Evolutionary conservation across 2,797 vertebrate species (phyloP), one percentile per base, ranked within the genome.

Genomic region (Carapus acus): DNA sequence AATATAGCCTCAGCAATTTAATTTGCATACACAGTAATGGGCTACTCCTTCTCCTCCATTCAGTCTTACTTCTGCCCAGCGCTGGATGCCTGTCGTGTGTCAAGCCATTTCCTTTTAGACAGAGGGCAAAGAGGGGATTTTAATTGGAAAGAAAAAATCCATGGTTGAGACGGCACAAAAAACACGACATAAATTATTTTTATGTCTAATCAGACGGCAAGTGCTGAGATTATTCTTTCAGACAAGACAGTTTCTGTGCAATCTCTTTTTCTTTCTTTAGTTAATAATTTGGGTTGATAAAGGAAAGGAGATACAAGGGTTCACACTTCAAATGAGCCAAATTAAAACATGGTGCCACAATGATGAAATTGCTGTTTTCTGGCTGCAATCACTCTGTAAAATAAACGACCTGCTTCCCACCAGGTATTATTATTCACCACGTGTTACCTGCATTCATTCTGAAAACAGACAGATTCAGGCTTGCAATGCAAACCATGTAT

Each of bases 1-100:
- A 76, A 84, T 83, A 79, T 49, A 77, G 39, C 62, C 2, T 49
- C 50, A 39, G 76, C 56, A 58, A 52, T 74, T 81, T 77, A 57
- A 82, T 82, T 84, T 85, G 80, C 80, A 82, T 86, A 78, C 83
- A 82, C 70, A 84, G 79, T 85, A 83, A 84, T 78, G 78, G 84
- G 84, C 74, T 67, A n/a, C n/a, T n/a, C 31, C 38, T 41, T 71
- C 58, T 37, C 33, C 20, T 56, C 19, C 22, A 8, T 36, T 37
- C 46, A 67, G 66, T 47, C 49, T 62, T 69, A 67, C 57, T 59
- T 62, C 58, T 64, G 49, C 65, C 67, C 48, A 50, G 78, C 73
- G 42, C 65, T 57, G 65, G 57, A 59, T 70, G 62, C 62, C 65
- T 58, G 69, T 72, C 65, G 62, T 69, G 76, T 57, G 53, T 65